These are phyloP conservation scores for fruit fly (Drosophila melanogaster) DNA, from an alignment of 1,140 invertebrate species.

Conservation along the genomic window Release_6_plus_ISO1_MT NC_004354.4:10670001-10670500, in stretches of 20 bases:
- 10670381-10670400: background rate
- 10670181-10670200: slow-evolving; percentile 12
- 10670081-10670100: slow-evolving; percentile 21
- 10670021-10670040: slow-evolving; percentile 40
- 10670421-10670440: slow-evolving; percentile 10
- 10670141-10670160: slow-evolving; percentile 51
- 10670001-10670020: slow-evolving; percentile 18
- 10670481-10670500: background rate
- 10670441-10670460: slow-evolving; percentile 1
- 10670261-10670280: background rate
- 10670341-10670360: slow-evolving; percentile 42
- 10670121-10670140: background rate
- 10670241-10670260: slow-evolving; percentile 2
- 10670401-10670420: slow-evolving; percentile 1
- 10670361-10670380: background rate
- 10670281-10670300: no score
- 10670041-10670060: slow-evolving; percentile 51
- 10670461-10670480: background rate
- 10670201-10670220: background rate
- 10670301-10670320: slow-evolving; percentile 13
- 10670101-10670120: background rate
- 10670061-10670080: slow-evolving; percentile 48
- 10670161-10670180: slow-evolving; percentile 55
- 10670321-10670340: slow-evolving; percentile 54
- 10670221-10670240: slow-evolving; percentile 41